Conservation (phyloP, 2,797 vertebrate species). For the Takifugu rubripes region DNA sequence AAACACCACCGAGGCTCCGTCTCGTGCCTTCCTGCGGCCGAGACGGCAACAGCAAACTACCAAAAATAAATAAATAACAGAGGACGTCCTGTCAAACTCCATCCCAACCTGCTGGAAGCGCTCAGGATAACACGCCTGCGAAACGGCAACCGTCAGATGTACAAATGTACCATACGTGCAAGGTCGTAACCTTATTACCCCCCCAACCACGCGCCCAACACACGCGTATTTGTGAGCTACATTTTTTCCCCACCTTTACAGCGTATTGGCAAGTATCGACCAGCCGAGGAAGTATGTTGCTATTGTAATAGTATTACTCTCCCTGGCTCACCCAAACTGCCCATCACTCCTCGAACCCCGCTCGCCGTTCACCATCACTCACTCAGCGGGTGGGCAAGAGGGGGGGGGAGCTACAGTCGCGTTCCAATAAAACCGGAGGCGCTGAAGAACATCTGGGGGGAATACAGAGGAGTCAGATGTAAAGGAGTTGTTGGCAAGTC, state of each 20-base stretch:
- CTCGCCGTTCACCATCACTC: constrained; percentile 32
- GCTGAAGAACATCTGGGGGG: constrained; percentile 15
- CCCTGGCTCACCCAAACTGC: constrained; percentile 31
- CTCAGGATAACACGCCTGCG: constrained; percentile 34
- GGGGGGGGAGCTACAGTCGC: not conserved
- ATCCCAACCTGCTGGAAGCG: constrained; percentile 47
- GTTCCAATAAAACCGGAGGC: not conserved
- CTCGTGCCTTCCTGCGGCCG: constrained; percentile 35
- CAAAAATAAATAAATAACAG: constrained; percentile 1
- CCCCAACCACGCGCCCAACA: constrained; percentile 28
- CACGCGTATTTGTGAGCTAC: constrained; percentile 18
- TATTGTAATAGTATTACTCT: constrained; percentile 60
- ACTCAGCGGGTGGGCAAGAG: constrained; percentile 8
- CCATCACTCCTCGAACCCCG: constrained; percentile 33
- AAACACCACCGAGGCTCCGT: constrained; percentile 58
- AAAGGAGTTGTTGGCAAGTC: constrained; percentile 24
- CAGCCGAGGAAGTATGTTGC: constrained; percentile 27
- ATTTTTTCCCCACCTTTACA: constrained; percentile 7
- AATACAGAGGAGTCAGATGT: constrained; percentile 11
- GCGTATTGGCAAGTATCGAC: constrained; percentile 51
- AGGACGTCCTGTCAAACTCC: constrained; percentile 48
- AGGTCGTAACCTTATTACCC: constrained; percentile 62
- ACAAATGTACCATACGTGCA: constrained; percentile 45
- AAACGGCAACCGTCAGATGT: constrained; percentile 26
- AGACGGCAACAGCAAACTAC: not conserved